Percentiles rank a stretch among this genome's conserved stretches.
phyloP scores from a whole-genome alignment of 2,797 vertebrate species.

The Cryptoprocta ferox region DNA sequence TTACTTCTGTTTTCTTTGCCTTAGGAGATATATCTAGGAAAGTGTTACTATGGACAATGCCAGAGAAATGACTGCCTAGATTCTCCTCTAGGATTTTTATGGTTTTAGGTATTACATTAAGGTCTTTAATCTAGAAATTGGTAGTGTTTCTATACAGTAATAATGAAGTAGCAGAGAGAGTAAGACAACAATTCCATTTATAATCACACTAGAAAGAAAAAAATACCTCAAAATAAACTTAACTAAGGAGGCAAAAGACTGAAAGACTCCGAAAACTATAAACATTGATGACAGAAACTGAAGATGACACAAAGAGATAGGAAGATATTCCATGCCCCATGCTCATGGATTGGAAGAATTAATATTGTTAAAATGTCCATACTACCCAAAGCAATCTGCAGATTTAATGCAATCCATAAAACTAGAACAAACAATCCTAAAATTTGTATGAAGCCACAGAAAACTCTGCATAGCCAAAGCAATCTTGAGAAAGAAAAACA shows the following conservation, averaged over 20 bases:
- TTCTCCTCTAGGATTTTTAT: background rate
- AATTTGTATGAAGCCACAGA: background rate
- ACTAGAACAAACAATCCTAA: background rate
- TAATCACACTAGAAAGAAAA: background rate
- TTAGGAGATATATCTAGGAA: background rate
- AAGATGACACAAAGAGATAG: background rate
- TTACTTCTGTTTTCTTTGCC: background rate
- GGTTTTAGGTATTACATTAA: background rate
- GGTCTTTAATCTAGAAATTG: background rate
- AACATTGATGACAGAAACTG: background rate
- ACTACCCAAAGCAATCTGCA: background rate
- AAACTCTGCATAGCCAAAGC: background rate
- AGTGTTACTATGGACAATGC: background rate
- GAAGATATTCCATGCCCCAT: background rate
- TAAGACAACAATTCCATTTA: background rate
- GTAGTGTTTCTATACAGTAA: background rate
- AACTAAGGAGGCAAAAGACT: background rate
- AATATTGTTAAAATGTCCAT: background rate
- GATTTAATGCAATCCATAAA: background rate
- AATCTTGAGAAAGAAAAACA: background rate
- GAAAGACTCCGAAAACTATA: background rate
- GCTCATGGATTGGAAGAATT: background rate
- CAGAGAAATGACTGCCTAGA: background rate
- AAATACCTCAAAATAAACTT: background rate
- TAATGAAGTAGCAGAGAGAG: background rate